phyloP scores from a whole-genome alignment of 2,888 invertebrate species.

The Helicoverpa assulta region DNA sequence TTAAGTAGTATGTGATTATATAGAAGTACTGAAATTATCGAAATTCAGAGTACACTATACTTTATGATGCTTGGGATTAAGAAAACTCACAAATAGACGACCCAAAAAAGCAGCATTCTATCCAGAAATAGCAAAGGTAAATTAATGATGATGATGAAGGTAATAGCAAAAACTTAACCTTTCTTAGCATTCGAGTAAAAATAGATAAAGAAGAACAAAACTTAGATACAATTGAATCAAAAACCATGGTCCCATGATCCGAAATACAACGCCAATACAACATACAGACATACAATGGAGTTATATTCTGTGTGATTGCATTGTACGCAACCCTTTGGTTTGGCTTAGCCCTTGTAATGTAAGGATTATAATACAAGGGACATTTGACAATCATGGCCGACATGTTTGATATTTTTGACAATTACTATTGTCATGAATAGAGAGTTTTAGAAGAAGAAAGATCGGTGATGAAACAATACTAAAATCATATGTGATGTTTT shows the following conservation, averaged over 20 bases:
- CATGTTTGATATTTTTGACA: conserved; percentile 50
- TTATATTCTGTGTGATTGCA: conserved; percentile 63
- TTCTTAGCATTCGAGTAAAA: no score
- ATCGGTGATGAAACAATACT: not conserved
- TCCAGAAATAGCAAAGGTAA: no score
- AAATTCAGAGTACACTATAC: no score
- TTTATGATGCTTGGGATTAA: no score
- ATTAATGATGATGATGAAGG: not conserved
- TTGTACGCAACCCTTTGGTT: conserved; percentile 61
- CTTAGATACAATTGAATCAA: not conserved
- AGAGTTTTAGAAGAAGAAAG: conserved; percentile 5
- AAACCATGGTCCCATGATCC: conserved; percentile 44
- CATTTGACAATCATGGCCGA: conserved; percentile 39
- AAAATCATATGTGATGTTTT: not conserved
- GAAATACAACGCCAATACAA: conserved; percentile 49
- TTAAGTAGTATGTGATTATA: not conserved
- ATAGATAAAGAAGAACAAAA: no score
- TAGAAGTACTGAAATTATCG: no score
- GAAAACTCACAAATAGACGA: no score
- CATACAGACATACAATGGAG: conserved; percentile 54
- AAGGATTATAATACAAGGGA: conserved; percentile 58
- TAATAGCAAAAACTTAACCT: not conserved
- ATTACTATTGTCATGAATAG: conserved; percentile 17
- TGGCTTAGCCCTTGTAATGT: conserved; percentile 59
- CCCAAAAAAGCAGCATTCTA: no score